phyloP scores from a whole-genome alignment of 1,140 invertebrate species.

The Araneus ventricosus region DNA sequence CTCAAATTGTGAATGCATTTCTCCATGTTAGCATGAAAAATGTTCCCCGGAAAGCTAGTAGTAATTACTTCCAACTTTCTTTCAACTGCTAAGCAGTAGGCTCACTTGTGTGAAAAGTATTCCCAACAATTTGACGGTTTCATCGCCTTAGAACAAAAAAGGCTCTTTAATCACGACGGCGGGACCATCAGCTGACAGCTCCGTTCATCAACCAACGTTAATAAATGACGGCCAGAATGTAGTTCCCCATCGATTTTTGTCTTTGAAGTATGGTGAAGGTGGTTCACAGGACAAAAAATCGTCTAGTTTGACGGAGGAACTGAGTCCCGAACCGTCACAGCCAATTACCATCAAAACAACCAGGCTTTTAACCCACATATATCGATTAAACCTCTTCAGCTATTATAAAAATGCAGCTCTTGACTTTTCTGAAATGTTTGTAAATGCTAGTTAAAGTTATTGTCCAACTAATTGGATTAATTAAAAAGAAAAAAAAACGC shows the following conservation, averaged over 20 bases:
- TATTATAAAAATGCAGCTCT: background rate
- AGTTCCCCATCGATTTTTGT: conserved; percentile 27
- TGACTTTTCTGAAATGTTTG: background rate
- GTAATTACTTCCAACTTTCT: conserved; percentile 34
- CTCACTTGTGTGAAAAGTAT: conserved; percentile 21
- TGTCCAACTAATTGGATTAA: background rate
- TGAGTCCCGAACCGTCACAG: background rate
- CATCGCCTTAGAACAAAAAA: conserved; percentile 35
- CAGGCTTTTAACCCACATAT: background rate
- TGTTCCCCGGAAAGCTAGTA: background rate
- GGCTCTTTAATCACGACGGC: conserved; percentile 26
- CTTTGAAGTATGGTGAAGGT: conserved; percentile 8
- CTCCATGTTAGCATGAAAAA: background rate
- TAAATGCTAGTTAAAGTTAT: conserved; percentile 5
- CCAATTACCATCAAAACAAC: background rate
- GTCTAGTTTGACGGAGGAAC: background rate
- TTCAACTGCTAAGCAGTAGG: background rate
- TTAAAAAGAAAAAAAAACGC: too few relatives aligned
- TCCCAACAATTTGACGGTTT: conserved; percentile 63
- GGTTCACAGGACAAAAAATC: background rate
- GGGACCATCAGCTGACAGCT: conserved; percentile 44
- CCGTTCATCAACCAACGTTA: conserved; percentile 50
- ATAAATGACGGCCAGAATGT: conserved; percentile 41
- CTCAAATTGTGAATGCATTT: background rate
- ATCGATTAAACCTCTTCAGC: background rate